A percentile compares a stretch with the other conserved stretches of the same genome.
Evolutionary conservation across 2,797 vertebrate species (phyloP).

Genomic region (Coranthus polyacanthus): DNA sequence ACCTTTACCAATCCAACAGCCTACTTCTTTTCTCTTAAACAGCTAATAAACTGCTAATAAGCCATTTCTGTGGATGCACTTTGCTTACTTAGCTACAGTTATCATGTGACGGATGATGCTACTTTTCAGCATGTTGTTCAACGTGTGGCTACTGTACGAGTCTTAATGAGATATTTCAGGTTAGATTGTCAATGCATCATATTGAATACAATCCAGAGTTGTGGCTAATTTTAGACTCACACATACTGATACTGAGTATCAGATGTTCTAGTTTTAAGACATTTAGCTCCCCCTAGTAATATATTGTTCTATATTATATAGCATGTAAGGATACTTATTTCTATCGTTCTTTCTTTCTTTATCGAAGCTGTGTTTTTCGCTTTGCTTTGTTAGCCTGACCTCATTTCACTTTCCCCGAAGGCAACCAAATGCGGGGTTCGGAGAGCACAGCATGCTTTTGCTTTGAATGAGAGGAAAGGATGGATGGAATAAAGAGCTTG

Average conservation of each 20-base stretch:
- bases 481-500: slow-evolving; percentile 38
- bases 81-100: slow-evolving; percentile 44
- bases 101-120: slow-evolving; percentile 39
- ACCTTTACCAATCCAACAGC: slow-evolving; percentile 6
- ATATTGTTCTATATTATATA: slow-evolving; percentile 6
- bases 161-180: slow-evolving; percentile 38
- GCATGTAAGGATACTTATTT: slow-evolving; percentile 13
- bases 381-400: slow-evolving; percentile 79
- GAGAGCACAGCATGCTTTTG: slow-evolving; percentile 49
- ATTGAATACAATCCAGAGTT: neutral
- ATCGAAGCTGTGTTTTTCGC: slow-evolving; percentile 42
- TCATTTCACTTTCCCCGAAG: slow-evolving; percentile 70
- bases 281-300: slow-evolving; percentile 7
- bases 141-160: slow-evolving; percentile 18
- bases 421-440: slow-evolving; percentile 59
- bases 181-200: slow-evolving; percentile 38
- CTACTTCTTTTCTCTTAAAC: slow-evolving; percentile 11
- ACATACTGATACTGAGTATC: no score
- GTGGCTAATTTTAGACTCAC: neutral
- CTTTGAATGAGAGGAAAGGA: slow-evolving; percentile 40
- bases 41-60: slow-evolving; percentile 42
- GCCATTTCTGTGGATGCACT: slow-evolving; percentile 66
- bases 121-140: slow-evolving; percentile 29
- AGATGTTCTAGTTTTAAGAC: neutral
- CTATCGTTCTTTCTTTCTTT: slow-evolving; percentile 31